Conservation (phyloP, 2,888 invertebrate species). For the Latrodectus hesperus region DNA sequence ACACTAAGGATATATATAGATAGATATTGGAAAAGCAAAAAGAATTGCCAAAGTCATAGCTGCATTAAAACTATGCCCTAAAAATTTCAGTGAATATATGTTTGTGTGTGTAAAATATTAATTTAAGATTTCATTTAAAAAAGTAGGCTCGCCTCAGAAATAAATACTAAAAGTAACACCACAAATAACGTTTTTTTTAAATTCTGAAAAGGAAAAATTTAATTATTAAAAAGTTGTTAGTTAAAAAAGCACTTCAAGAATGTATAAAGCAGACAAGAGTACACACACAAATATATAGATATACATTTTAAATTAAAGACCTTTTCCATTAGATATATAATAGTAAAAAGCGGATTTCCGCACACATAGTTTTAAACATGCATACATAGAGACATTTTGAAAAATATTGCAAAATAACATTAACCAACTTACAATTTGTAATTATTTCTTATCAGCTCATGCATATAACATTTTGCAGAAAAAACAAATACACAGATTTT, state of each 20-base stretch:
- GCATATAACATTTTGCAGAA: no score
- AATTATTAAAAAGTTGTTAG: background rate
- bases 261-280: constrained; percentile 5
- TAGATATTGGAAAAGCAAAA: background rate
- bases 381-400: constrained; percentile 31
- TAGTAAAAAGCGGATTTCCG: constrained; percentile 54
- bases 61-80: constrained; percentile 1
- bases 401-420: background rate
- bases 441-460: no score
- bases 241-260: background rate
- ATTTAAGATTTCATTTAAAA: background rate
- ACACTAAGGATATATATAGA: constrained; percentile 3
- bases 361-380: constrained; percentile 56
- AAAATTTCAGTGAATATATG: constrained; percentile 5
- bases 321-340: constrained; percentile 49
- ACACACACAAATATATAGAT: constrained; percentile 54
- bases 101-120: background rate
- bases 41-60: background rate
- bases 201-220: background rate
- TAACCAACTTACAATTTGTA: background rate
- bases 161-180: background rate
- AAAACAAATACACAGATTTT: background rate
- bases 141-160: background rate
- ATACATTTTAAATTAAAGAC: constrained; percentile 45
- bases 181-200: background rate